Conservation (phyloP, 2,888 invertebrate genomes). For the Saturnia japonica region DNA sequence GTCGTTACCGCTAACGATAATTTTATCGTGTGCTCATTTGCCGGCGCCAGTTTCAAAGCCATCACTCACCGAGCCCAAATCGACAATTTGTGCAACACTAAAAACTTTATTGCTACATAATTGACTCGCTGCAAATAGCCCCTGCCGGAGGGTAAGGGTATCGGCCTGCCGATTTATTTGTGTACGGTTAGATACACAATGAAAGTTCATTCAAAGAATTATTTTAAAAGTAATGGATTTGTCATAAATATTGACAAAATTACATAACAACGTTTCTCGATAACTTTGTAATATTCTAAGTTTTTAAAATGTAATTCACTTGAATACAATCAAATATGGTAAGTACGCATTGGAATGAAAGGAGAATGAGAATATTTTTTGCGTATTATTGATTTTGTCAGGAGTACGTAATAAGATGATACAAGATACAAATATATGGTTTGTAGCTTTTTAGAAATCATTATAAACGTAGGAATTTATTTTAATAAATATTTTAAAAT, state of each 20-base stretch:
- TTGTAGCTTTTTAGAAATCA: too few relatives aligned
- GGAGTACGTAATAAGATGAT: too few relatives aligned
- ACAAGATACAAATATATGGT: too few relatives aligned
- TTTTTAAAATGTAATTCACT: too few relatives aligned
- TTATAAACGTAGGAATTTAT: too few relatives aligned
- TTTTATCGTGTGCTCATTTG: conserved; percentile 83
- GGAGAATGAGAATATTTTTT: neutral
- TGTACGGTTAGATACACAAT: conserved; percentile 29
- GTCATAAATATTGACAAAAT: neutral
- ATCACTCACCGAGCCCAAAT: conserved; percentile 78
- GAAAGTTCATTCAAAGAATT: neutral
- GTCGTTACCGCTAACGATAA: conserved; percentile 83
- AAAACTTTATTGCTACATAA: conserved; percentile 79
- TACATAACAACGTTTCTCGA: neutral
- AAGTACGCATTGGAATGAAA: neutral
- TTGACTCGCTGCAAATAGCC: conserved; percentile 53
- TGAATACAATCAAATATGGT: neutral
- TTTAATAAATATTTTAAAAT: too few relatives aligned
- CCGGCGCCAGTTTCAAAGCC: conserved; percentile 77
- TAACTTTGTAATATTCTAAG: neutral
- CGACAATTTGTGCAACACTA: conserved; percentile 80
- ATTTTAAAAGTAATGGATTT: neutral
- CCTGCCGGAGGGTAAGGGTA: conserved; percentile 1
- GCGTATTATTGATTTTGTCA: neutral
- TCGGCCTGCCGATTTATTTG: conserved; percentile 26